Evolutionary conservation across 1,140 invertebrate species (phyloP).

Genomic region (Nasonia vitripennis): DNA sequence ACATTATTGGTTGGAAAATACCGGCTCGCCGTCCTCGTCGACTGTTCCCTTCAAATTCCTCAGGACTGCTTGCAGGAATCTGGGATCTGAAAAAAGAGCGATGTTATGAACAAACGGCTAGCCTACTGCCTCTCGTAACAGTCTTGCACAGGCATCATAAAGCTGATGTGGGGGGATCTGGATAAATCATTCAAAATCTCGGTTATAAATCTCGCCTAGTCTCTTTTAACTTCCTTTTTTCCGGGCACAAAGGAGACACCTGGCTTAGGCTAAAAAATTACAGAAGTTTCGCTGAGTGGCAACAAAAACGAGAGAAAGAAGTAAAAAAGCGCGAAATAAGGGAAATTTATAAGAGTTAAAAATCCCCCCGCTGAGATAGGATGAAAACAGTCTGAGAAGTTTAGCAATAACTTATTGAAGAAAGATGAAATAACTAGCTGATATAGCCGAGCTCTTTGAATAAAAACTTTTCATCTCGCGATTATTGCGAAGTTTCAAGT

Average conservation of each 20-base stretch:
- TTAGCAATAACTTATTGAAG: background rate
- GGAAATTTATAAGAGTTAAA: background rate
- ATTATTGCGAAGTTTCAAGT: background rate
- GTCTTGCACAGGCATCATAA: background rate
- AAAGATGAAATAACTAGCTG: slow-evolving; percentile 21
- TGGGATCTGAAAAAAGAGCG: slow-evolving; percentile 8
- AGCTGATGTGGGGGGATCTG: too few species aligned
- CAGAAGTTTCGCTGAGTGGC: background rate
- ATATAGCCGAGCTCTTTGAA: background rate
- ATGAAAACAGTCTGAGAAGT: background rate
- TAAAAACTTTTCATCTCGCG: background rate
- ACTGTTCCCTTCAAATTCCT: background rate
- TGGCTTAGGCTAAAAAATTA: slow-evolving; percentile 23
- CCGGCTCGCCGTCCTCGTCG: background rate
- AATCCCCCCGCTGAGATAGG: background rate
- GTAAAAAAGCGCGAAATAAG: background rate
- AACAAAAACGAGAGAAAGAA: background rate
- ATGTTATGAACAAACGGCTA: background rate
- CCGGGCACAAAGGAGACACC: background rate
- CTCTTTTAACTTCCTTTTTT: background rate
- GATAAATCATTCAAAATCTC: slow-evolving; percentile 14
- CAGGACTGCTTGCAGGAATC: background rate
- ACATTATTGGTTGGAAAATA: too few species aligned
- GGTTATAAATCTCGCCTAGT: background rate
- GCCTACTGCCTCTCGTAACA: background rate